Evolutionary conservation across 1,140 invertebrate genomes (phyloP).

Genomic region (Temnothorax longispinosus): DNA sequence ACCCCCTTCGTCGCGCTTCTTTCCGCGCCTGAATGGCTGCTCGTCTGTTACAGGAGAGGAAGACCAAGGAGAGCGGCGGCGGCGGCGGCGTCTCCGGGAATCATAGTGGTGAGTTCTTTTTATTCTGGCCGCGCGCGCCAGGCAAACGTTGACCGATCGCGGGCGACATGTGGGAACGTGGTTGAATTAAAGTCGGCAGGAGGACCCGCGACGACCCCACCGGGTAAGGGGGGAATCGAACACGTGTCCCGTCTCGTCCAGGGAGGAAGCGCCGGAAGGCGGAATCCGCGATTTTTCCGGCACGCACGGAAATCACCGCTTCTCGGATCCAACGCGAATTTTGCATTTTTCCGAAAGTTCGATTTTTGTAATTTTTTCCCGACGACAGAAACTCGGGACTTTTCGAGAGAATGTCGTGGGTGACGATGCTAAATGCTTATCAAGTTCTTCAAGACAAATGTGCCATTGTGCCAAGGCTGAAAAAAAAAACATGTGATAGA

Average conservation of each 20-base stretch:
- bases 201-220: neutral
- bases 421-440: too few relatives aligned
- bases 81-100: slow-evolving; percentile 78
- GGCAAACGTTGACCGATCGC: neutral
- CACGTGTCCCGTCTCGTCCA: neutral
- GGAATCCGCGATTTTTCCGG: neutral
- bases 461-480: too few relatives aligned
- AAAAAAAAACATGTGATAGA: too few relatives aligned
- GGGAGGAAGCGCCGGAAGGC: neutral
- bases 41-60: slow-evolving; percentile 81
- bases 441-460: too few relatives aligned
- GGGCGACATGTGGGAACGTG: too few relatives aligned
- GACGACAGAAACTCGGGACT: too few relatives aligned
- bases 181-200: neutral
- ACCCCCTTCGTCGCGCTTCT: too few relatives aligned
- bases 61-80: slow-evolving; percentile 79
- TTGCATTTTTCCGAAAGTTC: too few relatives aligned
- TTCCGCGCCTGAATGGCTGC: neutral
- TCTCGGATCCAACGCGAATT: too few relatives aligned
- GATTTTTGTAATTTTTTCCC: too few relatives aligned
- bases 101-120: slow-evolving; percentile 81
- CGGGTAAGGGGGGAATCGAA: neutral
- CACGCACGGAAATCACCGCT: too few relatives aligned
- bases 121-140: neutral
- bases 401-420: too few relatives aligned